Evolutionary conservation across 1,140 invertebrate genomes (phyloP).

Genomic region (Oedothorax gibbosus): DNA sequence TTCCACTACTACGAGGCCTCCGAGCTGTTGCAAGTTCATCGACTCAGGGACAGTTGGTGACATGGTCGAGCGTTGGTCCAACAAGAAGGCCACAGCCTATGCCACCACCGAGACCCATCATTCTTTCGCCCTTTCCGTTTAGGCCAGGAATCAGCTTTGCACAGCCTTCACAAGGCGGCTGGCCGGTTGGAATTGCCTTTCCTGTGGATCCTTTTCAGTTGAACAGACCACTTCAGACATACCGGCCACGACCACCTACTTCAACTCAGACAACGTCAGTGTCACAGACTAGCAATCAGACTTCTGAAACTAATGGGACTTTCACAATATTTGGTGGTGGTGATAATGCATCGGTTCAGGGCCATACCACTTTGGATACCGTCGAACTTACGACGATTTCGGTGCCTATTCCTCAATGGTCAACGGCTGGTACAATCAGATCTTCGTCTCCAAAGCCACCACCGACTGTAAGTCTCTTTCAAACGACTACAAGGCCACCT

Average conservation of each 20-base stretch:
- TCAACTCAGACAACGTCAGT: slow-evolving; percentile 1
- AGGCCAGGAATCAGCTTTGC: slow-evolving; percentile 26
- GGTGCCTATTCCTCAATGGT: slow-evolving; percentile 51
- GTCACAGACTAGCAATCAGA: neutral
- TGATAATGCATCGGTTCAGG: neutral
- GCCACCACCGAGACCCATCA: slow-evolving; percentile 25
- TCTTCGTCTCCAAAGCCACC: neutral
- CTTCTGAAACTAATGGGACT: neutral
- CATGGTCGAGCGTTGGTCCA: slow-evolving; percentile 49
- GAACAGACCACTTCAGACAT: slow-evolving; percentile 35
- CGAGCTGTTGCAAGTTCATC: neutral
- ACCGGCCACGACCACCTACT: slow-evolving; percentile 5
- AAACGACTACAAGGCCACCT: neutral
- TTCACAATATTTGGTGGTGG: slow-evolving; percentile 34
- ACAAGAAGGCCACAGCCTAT: slow-evolving; percentile 19
- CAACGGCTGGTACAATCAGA: neutral
- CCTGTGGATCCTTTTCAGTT: slow-evolving; percentile 42
- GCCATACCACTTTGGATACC: neutral
- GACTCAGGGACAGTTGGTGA: slow-evolving; percentile 28
- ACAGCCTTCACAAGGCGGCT: neutral
- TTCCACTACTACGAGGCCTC: neutral
- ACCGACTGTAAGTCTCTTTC: neutral
- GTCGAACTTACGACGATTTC: slow-evolving; percentile 30
- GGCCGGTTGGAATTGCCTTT: slow-evolving; percentile 47
- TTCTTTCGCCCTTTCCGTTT: slow-evolving; percentile 42